Conservation (phyloP, 37 sponge, comb jelly and placozoan genomes). For the Axinella damicornis region DNA sequence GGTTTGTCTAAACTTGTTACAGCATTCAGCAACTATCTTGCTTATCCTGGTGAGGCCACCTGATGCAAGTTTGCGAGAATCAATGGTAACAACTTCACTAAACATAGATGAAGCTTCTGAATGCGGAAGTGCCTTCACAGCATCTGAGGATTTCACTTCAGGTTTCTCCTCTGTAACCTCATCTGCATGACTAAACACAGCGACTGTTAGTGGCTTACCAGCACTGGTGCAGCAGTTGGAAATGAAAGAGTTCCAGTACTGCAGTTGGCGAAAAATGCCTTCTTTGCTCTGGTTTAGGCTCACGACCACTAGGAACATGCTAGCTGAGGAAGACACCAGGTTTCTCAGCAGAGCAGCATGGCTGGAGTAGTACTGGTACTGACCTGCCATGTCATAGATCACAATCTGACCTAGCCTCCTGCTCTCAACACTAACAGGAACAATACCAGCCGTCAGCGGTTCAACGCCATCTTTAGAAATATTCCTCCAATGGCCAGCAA, state of each 20-base stretch:
- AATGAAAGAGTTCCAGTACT: slow-evolving; percentile 27
- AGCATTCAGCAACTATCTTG: too few relatives aligned
- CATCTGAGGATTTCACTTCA: too few relatives aligned
- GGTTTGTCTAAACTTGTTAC: too few relatives aligned
- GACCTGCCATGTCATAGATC: slow-evolving; percentile 32
- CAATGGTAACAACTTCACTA: too few relatives aligned
- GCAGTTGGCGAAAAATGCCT: background rate
- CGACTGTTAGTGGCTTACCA: background rate
- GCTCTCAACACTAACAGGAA: background rate
- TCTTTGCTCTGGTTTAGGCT: background rate
- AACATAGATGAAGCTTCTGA: too few relatives aligned
- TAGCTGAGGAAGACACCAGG: background rate
- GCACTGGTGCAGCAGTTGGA: background rate
- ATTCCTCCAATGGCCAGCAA: background rate
- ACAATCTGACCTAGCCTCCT: slow-evolving; percentile 1
- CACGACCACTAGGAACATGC: slow-evolving; percentile 1
- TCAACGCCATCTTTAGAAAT: background rate
- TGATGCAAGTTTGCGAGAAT: too few relatives aligned
- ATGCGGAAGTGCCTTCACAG: too few relatives aligned
- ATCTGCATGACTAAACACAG: slow-evolving; percentile 20
- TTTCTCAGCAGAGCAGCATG: slow-evolving; percentile 13
- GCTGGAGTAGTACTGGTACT: slow-evolving; percentile 1
- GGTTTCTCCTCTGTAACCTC: background rate
- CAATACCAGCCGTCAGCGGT: slow-evolving; percentile 19
- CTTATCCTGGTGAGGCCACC: too few relatives aligned